These are phyloP conservation scores for Rissa tridactyla DNA, from an alignment of 2,113 vertebrate genomes.

Conservation along the genomic window DNA sequence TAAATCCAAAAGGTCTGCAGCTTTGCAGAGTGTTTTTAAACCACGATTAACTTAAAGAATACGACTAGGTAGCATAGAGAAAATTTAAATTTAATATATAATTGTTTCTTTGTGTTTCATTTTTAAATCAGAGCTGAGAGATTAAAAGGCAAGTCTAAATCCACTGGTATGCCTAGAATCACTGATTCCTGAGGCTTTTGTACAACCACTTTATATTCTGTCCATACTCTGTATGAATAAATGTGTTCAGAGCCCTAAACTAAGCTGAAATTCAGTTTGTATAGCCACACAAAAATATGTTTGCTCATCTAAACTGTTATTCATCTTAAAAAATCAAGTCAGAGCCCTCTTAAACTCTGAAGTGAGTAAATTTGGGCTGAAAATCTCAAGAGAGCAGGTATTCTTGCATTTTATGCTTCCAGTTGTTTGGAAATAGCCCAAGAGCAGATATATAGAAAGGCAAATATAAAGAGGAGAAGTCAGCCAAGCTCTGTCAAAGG, in stretches of 20 bases:
- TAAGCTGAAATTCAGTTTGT: not conserved
- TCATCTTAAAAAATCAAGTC: slow-evolving; percentile 7
- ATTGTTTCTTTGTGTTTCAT: not conserved
- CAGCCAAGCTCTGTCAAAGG: not conserved
- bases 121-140: not conserved
- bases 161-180: not conserved
- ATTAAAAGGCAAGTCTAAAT: slow-evolving; percentile 6
- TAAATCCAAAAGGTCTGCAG: not conserved
- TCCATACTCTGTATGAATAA: not conserved
- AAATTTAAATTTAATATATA: not conserved
- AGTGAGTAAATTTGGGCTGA: not conserved
- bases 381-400: not conserved
- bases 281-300: not conserved
- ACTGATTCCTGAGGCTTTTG: not conserved
- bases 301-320: slow-evolving; percentile 9
- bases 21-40: not conserved
- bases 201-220: slow-evolving; percentile 25
- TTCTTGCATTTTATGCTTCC: not conserved
- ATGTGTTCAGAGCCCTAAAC: not conserved
- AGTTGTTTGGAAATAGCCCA: not conserved
- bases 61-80: not conserved
- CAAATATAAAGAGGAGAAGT: not conserved
- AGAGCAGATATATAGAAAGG: not conserved
- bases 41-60: not conserved
- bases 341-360: not conserved